Percentiles rank a stretch among this genome's conserved stretches.
Evolutionary conservation across 2,113 vertebrate genomes (phyloP).

Genomic region (human (Homo sapiens)): DNA sequence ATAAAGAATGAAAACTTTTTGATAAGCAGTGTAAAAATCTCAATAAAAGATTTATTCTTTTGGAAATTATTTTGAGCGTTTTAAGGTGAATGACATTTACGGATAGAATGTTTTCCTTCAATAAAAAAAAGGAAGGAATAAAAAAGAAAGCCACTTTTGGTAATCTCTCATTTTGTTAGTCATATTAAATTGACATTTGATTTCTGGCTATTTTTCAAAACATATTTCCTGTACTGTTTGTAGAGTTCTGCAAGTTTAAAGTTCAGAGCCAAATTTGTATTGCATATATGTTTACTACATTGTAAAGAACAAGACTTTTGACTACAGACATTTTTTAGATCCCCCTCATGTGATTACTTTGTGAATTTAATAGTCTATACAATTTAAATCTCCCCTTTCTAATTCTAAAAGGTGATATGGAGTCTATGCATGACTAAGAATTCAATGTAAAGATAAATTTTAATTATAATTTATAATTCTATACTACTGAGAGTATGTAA

Average conservation of each 20-base stretch:
- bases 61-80: conserved; percentile 60
- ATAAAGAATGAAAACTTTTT: conserved; percentile 44
- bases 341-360: background rate
- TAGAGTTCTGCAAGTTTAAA: conserved; percentile 50
- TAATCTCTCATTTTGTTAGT: conserved; percentile 62
- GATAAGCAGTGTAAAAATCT: conserved; percentile 28
- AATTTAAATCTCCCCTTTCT: conserved; percentile 25
- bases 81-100: conserved; percentile 63
- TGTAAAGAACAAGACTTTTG: conserved; percentile 33
- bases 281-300: conserved; percentile 9
- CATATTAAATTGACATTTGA: conserved; percentile 62
- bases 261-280: conserved; percentile 41
- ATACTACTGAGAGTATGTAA: background rate
- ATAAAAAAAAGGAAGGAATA: background rate
- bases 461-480: conserved; percentile 57
- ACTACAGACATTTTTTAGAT: background rate
- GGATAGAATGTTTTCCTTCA: conserved; percentile 55
- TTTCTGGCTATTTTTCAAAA: conserved; percentile 59
- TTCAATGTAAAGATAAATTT: conserved; percentile 54
- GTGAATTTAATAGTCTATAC: conserved; percentile 38
- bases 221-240: conserved; percentile 40
- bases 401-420: conserved; percentile 45
- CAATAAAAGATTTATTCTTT: conserved; percentile 38
- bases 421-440: conserved; percentile 41
- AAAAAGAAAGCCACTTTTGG: conserved; percentile 32